Percentiles rank a stretch among this genome's conserved stretches.
Conservation (phyloP, 2,113 vertebrate species). For the Kryptolebias marmoratus region DNA sequence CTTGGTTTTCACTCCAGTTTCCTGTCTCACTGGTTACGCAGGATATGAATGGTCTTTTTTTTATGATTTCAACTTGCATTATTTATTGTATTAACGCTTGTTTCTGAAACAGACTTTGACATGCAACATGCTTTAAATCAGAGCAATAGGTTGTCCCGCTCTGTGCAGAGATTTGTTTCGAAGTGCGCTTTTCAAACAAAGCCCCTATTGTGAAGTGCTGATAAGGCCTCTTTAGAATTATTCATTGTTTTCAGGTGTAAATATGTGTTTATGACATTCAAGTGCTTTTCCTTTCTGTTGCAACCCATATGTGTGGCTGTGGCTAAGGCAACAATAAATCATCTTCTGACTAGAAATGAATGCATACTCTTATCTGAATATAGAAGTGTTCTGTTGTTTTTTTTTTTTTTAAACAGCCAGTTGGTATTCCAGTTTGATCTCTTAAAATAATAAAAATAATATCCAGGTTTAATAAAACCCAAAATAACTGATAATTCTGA, state of each 20-base stretch:
- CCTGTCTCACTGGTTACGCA: not conserved
- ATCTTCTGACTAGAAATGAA: not conserved
- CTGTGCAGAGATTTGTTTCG: conserved; percentile 1
- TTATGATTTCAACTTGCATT: too few relatives aligned
- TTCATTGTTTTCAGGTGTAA: conserved; percentile 1
- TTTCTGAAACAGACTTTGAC: not conserved
- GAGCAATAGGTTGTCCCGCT: not conserved
- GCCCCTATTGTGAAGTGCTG: not conserved
- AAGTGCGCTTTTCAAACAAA: not conserved
- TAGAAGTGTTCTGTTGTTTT: not conserved
- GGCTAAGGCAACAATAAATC: not conserved
- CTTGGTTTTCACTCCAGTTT: not conserved
- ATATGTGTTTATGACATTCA: not conserved
- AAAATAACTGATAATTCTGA: too few relatives aligned
- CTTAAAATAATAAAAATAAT: not conserved
- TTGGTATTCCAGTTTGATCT: not conserved
- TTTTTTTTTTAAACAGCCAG: not conserved
- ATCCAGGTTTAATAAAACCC: not conserved
- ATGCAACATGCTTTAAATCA: not conserved
- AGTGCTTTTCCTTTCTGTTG: not conserved
- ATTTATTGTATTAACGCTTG: not conserved
- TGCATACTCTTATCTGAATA: not conserved
- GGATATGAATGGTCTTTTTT: not conserved
- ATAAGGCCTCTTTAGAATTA: not conserved
- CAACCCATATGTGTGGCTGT: not conserved